Base-by-base conservation (phyloP, 2,888 invertebrate genomes). In the Scaptomyza cyrtandrae region DNA sequence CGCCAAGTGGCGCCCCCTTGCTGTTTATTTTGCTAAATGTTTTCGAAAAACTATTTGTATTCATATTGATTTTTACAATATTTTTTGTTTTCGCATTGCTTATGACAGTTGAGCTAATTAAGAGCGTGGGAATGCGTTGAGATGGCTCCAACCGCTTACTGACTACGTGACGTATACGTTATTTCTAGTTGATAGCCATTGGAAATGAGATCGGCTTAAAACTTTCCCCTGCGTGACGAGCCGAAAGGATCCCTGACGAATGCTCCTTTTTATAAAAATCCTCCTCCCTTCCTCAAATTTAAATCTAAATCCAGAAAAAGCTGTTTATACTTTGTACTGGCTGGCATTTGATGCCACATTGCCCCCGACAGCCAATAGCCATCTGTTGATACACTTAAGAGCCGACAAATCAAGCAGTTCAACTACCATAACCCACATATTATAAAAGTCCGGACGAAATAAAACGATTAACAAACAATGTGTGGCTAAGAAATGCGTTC, bases 11-110 rank as follows among this genome's bases (percentile, higher is more conserved):
- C 75, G 75, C 72, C 72, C 72, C 37, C 5, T 43, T 55, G 29
- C 44, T 87, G 75, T 87, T 89, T 80, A 85, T 79, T 69, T 78
- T 85, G 89, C 88, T 87, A 89, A 89, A 87, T 87, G 81, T 83
- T 85, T 82, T 82, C 56, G 48, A 64, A 80, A 70, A 75, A 75
- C 55, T 61, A 41, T 59, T 46, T 62, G 45, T 31, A 50, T 10
- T 33, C 44, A 58, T 81, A 76, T 83, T 76, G 74, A 68, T 68
- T 65, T 71, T 71, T 68, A 67, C 39, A 56, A 41, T 56, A 44
- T 71, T 78, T 50, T 71, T 35, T 59, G 53, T 58, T 68, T 41
- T 61, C 27, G 45, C 49, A 39, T 57, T 68, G 44, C 54, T 62
- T 52, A 45, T 54, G 67, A 52, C 53, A 46, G 56, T 35, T 62